Conservation (phyloP, 2,113 vertebrate species). For the Scopus umbretta region DNA sequence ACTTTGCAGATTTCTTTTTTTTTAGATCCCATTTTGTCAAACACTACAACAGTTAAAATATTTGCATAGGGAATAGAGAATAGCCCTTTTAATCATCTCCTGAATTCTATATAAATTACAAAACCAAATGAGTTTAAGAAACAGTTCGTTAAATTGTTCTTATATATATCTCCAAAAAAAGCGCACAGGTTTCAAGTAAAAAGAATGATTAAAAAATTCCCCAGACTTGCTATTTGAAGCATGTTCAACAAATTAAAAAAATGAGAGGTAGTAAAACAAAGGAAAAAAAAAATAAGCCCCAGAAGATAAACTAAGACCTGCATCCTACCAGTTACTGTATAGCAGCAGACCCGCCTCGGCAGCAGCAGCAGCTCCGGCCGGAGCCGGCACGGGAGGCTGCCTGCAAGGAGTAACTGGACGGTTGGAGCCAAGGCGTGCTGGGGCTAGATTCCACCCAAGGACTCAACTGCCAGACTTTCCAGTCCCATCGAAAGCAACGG, state of each 20-base stretch:
- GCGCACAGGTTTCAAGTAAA: constrained; percentile 76
- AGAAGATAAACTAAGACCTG: constrained; percentile 38
- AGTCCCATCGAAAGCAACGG: neutral
- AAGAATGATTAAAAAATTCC: constrained; percentile 72
- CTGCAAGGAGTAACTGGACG: neutral
- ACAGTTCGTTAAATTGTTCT: constrained; percentile 69
- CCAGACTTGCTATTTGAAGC: constrained; percentile 65
- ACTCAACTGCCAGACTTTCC: neutral
- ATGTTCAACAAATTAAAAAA: constrained; percentile 78
- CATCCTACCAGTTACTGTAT: neutral
- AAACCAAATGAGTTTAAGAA: constrained; percentile 78
- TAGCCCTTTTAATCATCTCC: constrained; percentile 84
- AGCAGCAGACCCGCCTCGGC: neutral
- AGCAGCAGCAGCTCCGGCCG: neutral
- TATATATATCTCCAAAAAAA: constrained; percentile 72
- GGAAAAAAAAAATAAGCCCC: constrained; percentile 56
- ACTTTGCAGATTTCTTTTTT: constrained; percentile 66
- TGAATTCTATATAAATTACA: constrained; percentile 83
- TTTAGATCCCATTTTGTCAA: constrained; percentile 77
- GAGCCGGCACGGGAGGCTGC: neutral
- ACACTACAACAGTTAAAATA: constrained; percentile 82
- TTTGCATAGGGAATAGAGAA: constrained; percentile 86
- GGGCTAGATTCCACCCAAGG: constrained; percentile 17
- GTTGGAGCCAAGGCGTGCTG: neutral
- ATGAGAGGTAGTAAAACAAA: constrained; percentile 81